Percentiles rank a stretch among this genome's conserved stretches.
phyloP scores from a whole-genome alignment of 2,888 invertebrate genomes.

The Pollenia labialis region DNA sequence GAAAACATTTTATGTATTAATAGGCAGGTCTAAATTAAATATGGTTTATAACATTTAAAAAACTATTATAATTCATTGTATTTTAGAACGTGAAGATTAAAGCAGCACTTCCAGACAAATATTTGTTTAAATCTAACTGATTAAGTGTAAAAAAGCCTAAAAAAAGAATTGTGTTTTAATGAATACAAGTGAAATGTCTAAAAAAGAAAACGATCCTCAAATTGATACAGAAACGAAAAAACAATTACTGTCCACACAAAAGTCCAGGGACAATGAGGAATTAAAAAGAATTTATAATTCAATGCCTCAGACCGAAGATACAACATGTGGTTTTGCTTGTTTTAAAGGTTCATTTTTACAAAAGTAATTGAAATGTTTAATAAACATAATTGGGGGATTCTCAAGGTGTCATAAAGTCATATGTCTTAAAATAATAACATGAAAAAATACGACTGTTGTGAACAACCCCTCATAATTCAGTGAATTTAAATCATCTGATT shows the following conservation, averaged over 20 bases:
- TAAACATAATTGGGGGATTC: too few relatives aligned
- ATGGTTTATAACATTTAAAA: slow-evolving; percentile 40
- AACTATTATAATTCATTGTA: slow-evolving; percentile 50
- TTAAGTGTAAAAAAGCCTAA: neutral
- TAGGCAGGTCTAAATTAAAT: slow-evolving; percentile 39
- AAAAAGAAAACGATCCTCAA: slow-evolving; percentile 12
- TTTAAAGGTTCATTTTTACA: slow-evolving; percentile 86
- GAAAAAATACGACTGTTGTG: too few relatives aligned
- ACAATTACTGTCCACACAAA: slow-evolving; percentile 58
- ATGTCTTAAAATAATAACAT: too few relatives aligned
- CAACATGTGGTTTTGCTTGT: slow-evolving; percentile 87
- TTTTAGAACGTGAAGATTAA: slow-evolving; percentile 47
- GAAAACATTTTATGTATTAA: neutral
- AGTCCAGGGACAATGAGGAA: slow-evolving; percentile 69
- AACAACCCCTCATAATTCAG: too few relatives aligned
- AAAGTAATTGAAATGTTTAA: slow-evolving; percentile 79
- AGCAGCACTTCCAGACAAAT: slow-evolving; percentile 23
- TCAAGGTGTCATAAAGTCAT: too few relatives aligned
- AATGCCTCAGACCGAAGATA: slow-evolving; percentile 86
- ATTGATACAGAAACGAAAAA: slow-evolving; percentile 55
- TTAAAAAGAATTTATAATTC: slow-evolving; percentile 83
- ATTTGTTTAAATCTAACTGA: slow-evolving; percentile 10
- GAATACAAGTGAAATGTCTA: slow-evolving; percentile 30
- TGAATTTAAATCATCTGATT: too few relatives aligned
- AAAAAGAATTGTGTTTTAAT: neutral